phyloP scores from a whole-genome alignment of 2,113 vertebrate genomes.

The Esox niger region DNA sequence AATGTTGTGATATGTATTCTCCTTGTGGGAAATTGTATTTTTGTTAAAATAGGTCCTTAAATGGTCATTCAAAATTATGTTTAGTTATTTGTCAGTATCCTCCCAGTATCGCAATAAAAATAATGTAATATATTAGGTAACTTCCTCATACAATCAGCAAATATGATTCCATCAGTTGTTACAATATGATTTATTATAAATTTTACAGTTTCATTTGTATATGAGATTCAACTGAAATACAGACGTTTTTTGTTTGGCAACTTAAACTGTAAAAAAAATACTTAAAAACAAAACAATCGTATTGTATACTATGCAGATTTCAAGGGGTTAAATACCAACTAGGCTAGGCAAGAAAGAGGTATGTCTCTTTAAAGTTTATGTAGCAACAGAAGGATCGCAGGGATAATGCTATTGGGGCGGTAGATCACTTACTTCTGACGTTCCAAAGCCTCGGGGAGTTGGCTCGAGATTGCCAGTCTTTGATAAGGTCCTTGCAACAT shows the following conservation, averaged over 20 bases:
- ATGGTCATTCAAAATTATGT: conserved; percentile 27
- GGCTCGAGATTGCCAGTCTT: conserved; percentile 83
- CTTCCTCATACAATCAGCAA: too few species aligned
- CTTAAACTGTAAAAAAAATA: too few species aligned
- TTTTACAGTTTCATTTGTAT: too few species aligned
- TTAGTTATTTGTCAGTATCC: background rate
- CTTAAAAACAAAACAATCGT: too few species aligned
- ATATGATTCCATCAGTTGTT: too few species aligned
- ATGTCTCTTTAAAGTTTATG: conserved; percentile 76
- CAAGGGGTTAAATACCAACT: conserved; percentile 22
- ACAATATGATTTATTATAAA: too few species aligned
- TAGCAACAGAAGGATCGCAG: conserved; percentile 70
- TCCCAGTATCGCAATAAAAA: background rate
- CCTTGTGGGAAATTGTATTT: conserved; percentile 55
- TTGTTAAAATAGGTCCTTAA: conserved; percentile 59
- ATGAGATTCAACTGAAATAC: too few species aligned
- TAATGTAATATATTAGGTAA: too few species aligned
- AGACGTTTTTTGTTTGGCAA: too few species aligned
- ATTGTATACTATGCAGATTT: background rate
- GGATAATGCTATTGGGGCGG: conserved; percentile 80
- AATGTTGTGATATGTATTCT: conserved; percentile 68
- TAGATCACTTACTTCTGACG: conserved; percentile 81
- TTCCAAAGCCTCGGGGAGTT: conserved; percentile 82
- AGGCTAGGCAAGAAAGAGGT: conserved; percentile 38
- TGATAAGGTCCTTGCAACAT: conserved; percentile 94